phyloP scores from a whole-genome alignment of 2,797 vertebrate genomes.

The Pelochelys cantorii region DNA sequence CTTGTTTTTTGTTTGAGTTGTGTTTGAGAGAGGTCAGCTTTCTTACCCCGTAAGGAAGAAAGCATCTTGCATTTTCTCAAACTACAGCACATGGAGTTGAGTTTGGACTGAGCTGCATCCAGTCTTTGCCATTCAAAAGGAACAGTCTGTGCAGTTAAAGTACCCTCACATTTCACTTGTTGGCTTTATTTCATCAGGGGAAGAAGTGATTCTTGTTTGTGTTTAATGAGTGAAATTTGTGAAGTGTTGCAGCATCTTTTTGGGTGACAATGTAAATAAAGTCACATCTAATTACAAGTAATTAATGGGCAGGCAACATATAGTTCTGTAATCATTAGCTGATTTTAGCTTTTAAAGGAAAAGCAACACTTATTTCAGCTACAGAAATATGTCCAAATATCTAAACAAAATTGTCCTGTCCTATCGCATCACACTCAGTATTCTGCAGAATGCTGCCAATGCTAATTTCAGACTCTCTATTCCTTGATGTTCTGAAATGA shows the following conservation, averaged over 20 bases:
- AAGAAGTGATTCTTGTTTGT: constrained; percentile 1
- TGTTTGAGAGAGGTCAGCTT: not conserved
- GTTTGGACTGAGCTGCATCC: not conserved
- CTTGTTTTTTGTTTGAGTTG: not conserved
- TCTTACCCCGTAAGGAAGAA: constrained; percentile 3
- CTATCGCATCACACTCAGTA: not conserved
- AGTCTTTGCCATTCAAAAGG: not conserved
- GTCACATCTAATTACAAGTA: not conserved
- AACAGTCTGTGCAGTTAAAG: constrained; percentile 20
- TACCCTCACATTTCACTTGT: not conserved
- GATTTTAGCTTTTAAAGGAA: constrained; percentile 7
- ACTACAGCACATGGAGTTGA: constrained; percentile 33
- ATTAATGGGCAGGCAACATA: constrained; percentile 6
- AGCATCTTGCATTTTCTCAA: constrained; percentile 1
- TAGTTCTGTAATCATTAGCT: not conserved
- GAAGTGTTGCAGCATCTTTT: not conserved
- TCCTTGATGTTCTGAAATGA: not conserved
- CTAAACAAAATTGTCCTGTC: constrained; percentile 34
- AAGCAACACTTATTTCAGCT: constrained; percentile 23
- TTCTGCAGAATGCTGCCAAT: not conserved
- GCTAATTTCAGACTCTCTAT: constrained; percentile 35
- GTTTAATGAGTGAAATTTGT: not conserved
- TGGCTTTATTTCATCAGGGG: constrained; percentile 20
- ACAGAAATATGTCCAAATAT: constrained; percentile 3
- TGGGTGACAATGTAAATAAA: not conserved